A percentile compares a stretch with the other conserved stretches of the same genome.
phyloP scores from a whole-genome alignment of 2,888 invertebrate genomes.

The Apomyelois bistriatella region DNA sequence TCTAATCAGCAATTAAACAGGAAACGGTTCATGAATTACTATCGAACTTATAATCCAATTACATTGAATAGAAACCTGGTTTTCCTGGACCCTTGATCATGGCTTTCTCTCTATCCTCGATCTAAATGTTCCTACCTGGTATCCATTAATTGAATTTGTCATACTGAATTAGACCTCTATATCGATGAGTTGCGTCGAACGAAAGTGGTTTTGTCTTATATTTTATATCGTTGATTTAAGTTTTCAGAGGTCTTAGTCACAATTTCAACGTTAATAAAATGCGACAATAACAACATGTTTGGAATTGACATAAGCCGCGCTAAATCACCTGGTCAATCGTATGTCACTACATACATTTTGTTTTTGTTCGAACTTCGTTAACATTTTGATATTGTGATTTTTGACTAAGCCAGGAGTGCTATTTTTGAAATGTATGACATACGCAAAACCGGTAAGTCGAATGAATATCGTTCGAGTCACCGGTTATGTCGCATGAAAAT shows the following conservation, averaged over 20 bases:
- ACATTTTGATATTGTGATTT: too few relatives aligned
- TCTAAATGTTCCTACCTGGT: neutral
- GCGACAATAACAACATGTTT: too few relatives aligned
- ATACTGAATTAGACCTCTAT: slow-evolving; percentile 4
- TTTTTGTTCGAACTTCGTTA: too few relatives aligned
- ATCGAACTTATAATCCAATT: slow-evolving; percentile 2
- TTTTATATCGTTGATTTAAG: neutral
- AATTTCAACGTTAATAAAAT: too few relatives aligned
- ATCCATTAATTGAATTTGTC: slow-evolving; percentile 12
- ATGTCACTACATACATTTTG: too few relatives aligned
- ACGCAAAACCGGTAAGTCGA: too few relatives aligned
- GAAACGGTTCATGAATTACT: slow-evolving; percentile 2
- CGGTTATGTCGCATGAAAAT: too few relatives aligned
- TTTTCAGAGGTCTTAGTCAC: neutral
- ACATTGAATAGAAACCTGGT: slow-evolving; percentile 2
- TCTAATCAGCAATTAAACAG: neutral
- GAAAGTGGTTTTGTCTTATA: neutral
- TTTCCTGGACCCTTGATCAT: neutral
- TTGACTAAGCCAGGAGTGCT: too few relatives aligned
- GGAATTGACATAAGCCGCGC: too few relatives aligned
- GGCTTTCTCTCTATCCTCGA: slow-evolving; percentile 12
- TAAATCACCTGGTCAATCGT: too few relatives aligned
- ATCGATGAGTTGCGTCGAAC: neutral
- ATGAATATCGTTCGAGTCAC: too few relatives aligned
- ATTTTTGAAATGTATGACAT: too few relatives aligned